Conservation (phyloP, 2,113 vertebrate species). For the Coreoperca whiteheadi region DNA sequence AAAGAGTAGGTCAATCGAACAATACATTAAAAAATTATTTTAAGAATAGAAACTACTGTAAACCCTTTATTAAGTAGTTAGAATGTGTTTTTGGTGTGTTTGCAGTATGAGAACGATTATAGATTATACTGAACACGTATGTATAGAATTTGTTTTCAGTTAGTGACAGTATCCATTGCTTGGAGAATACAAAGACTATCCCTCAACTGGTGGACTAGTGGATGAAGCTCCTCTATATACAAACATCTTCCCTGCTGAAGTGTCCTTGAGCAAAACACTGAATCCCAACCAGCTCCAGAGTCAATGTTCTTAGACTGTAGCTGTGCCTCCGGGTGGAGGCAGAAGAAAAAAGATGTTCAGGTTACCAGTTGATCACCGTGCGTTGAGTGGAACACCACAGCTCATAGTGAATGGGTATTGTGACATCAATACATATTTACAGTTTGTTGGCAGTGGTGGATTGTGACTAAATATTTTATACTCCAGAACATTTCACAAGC, state of each 20-base stretch:
- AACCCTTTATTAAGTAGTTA: background rate
- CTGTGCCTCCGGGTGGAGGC: background rate
- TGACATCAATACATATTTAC: no score
- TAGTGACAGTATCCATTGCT: background rate
- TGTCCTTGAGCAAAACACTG: background rate
- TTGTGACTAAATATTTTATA: no score
- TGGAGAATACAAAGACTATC: background rate
- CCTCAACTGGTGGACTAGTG: background rate
- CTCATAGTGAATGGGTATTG: no score
- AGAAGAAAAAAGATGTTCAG: background rate
- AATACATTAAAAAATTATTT: background rate
- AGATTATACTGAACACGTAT: no score
- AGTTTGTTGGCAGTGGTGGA: no score
- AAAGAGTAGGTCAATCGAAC: background rate
- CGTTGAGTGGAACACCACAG: no score
- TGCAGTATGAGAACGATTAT: background rate
- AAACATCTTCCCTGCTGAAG: constrained; percentile 5
- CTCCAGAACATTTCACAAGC: no score
- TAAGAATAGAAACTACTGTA: background rate
- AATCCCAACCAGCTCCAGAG: background rate
- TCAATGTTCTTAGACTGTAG: background rate
- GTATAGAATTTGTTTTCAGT: background rate
- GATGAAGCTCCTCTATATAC: background rate
- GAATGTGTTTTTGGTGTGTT: background rate
- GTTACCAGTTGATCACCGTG: no score